A percentile compares a stretch with the other conserved stretches of the same genome.
Evolutionary conservation across 37 sponge, comb jelly and placozoan species (phyloP).

Genomic region (Axinella damicornis): DNA sequence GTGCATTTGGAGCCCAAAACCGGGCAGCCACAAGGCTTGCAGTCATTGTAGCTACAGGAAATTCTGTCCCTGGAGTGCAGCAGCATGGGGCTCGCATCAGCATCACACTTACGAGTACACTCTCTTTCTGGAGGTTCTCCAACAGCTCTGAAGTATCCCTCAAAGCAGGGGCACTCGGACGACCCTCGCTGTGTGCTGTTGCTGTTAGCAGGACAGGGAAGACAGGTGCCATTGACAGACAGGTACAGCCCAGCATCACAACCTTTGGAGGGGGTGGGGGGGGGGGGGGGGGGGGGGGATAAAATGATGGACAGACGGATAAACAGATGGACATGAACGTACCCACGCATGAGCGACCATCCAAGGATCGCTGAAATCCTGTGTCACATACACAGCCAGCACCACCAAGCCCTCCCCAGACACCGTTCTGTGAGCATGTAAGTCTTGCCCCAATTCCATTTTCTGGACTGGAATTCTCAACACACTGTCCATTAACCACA

Average conservation of each 20-base stretch:
- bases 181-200: background rate
- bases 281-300: too few species aligned
- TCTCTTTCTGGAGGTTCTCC: background rate
- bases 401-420: slow-evolving; percentile 30
- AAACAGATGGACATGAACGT: too few species aligned
- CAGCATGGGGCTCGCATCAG: too few species aligned
- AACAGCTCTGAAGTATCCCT: slow-evolving; percentile 41
- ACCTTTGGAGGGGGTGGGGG: too few species aligned
- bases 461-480: slow-evolving; percentile 8
- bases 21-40: too few species aligned
- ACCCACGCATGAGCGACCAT: slow-evolving; percentile 4
- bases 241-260: too few species aligned
- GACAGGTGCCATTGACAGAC: background rate
- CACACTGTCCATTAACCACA: slow-evolving; percentile 19
- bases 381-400: slow-evolving; percentile 5
- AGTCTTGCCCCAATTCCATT: background rate
- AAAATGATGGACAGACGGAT: too few species aligned
- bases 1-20: too few species aligned
- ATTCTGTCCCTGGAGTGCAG: too few species aligned
- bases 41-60: too few species aligned
- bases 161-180: slow-evolving; percentile 34
- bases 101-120: slow-evolving; percentile 11
- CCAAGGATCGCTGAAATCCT: background rate
- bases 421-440: slow-evolving; percentile 13
- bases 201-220: slow-evolving; percentile 37